Evolutionary conservation across 92 coral and sea anemone species (phyloP).

Genomic region (Heteractis magnifica): DNA sequence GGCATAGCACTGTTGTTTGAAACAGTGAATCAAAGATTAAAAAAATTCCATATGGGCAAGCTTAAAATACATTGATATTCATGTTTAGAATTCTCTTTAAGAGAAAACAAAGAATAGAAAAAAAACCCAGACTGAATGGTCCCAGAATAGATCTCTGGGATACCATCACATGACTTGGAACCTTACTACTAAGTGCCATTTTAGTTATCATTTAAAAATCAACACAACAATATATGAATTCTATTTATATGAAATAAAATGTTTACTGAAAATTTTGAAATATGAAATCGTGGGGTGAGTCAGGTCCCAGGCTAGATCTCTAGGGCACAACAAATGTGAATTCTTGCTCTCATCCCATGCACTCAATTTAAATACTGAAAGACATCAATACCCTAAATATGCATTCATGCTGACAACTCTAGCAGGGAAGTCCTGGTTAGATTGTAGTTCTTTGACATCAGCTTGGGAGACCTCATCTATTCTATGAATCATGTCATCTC

Average conservation of each 20-base stretch:
- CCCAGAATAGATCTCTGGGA: no score
- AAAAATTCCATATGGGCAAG: not conserved
- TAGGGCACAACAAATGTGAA: not conserved
- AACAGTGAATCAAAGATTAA: not conserved
- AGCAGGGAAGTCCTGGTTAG: conserved; percentile 69
- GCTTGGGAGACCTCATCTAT: conserved; percentile 51
- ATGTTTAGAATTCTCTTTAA: no score
- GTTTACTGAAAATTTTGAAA: no score
- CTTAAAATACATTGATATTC: not conserved
- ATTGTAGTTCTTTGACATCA: conserved; percentile 71
- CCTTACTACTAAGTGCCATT: no score
- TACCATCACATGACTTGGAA: no score
- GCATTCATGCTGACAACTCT: conserved; percentile 92
- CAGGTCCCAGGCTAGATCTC: no score
- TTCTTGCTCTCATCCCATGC: not conserved
- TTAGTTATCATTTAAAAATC: no score
- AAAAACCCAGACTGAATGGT: no score
- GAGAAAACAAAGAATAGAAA: no score
- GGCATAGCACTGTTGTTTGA: conserved; percentile 73
- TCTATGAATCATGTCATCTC: conserved; percentile 83
- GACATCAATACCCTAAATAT: conserved; percentile 72
- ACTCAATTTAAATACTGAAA: not conserved
- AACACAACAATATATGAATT: no score
- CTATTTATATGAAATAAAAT: no score
- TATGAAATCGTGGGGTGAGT: no score